A percentile compares a stretch with the other conserved stretches of the same genome.
Conservation (phyloP, 2,888 invertebrate species). For the Temnothorax ravouxi region DNA sequence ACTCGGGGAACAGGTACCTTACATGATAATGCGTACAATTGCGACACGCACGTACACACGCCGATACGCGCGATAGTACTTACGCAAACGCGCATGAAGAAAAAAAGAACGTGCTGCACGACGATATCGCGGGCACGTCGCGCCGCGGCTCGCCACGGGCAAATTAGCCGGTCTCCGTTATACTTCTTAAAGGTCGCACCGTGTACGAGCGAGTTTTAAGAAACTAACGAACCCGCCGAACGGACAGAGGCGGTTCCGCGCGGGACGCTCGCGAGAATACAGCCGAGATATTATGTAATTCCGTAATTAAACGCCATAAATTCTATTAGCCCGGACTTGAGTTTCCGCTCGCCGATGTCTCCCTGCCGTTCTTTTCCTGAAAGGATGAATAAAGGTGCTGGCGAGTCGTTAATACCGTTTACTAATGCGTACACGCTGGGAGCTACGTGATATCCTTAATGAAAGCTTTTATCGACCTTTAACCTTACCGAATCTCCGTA, state of each 20-base stretch:
- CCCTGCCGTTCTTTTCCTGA: neutral
- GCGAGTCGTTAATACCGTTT: slow-evolving; percentile 16
- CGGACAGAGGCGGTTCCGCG: slow-evolving; percentile 32
- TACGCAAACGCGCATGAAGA: slow-evolving; percentile 41
- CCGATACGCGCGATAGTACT: slow-evolving; percentile 35
- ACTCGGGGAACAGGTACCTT: slow-evolving; percentile 78
- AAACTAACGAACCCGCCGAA: slow-evolving; percentile 25
- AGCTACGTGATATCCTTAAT: neutral
- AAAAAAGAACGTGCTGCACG: slow-evolving; percentile 66
- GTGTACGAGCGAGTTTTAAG: slow-evolving; percentile 39
- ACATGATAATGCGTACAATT: slow-evolving; percentile 49
- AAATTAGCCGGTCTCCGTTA: slow-evolving; percentile 60
- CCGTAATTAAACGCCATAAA: slow-evolving; percentile 49
- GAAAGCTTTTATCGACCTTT: neutral
- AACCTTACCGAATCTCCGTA: neutral
- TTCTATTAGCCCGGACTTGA: slow-evolving; percentile 18
- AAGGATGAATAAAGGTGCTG: neutral
- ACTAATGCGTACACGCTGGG: neutral
- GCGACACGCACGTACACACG: slow-evolving; percentile 51
- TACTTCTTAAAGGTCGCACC: slow-evolving; percentile 50
- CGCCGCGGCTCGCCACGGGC: slow-evolving; percentile 23
- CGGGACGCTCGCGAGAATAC: slow-evolving; percentile 31
- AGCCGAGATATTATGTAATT: slow-evolving; percentile 37
- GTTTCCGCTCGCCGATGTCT: slow-evolving; percentile 24
- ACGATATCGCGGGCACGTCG: slow-evolving; percentile 27